Conservation (phyloP, 2,888 invertebrate species). For the Schrankia costaestrigalis region DNA sequence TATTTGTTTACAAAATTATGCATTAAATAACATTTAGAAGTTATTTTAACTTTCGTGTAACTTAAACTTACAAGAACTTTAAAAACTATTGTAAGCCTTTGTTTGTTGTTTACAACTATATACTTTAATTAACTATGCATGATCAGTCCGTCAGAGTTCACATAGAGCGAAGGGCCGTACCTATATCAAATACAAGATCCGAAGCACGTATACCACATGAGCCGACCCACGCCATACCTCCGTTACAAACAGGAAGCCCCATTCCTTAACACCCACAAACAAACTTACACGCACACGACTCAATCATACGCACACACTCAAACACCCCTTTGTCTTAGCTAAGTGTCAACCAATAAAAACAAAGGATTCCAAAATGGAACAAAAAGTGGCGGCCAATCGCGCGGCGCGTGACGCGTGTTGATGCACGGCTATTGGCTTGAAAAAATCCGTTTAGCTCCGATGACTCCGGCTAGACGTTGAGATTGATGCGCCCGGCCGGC, state of each 20-base stretch:
- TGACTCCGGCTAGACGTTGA: slow-evolving; percentile 72
- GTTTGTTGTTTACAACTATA: too few relatives aligned
- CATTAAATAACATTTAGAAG: too few relatives aligned
- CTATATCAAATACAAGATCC: slow-evolving; percentile 72
- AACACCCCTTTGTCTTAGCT: slow-evolving; percentile 80
- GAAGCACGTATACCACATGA: slow-evolving; percentile 59
- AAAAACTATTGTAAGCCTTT: too few relatives aligned
- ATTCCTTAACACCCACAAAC: slow-evolving; percentile 73
- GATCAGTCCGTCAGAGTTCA: too few relatives aligned
- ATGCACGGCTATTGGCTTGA: slow-evolving; percentile 79
- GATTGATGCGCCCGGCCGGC: slow-evolving; percentile 66
- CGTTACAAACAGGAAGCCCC: slow-evolving; percentile 57
- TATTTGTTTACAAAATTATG: too few relatives aligned
- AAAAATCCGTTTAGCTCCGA: slow-evolving; percentile 78
- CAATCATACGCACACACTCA: slow-evolving; percentile 66
- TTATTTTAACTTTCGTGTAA: too few relatives aligned
- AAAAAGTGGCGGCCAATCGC: slow-evolving; percentile 78
- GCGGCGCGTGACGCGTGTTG: slow-evolving; percentile 74
- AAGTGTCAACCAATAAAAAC: slow-evolving; percentile 82
- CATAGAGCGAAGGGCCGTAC: slow-evolving; percentile 58
- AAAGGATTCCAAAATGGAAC: slow-evolving; percentile 80
- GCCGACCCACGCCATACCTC: slow-evolving; percentile 52
- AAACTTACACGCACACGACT: slow-evolving; percentile 41
- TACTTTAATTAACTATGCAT: too few relatives aligned
- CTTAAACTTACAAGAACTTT: too few relatives aligned